Base-by-base conservation (phyloP, 2,113 vertebrate species). In the Notothenia rossii region DNA sequence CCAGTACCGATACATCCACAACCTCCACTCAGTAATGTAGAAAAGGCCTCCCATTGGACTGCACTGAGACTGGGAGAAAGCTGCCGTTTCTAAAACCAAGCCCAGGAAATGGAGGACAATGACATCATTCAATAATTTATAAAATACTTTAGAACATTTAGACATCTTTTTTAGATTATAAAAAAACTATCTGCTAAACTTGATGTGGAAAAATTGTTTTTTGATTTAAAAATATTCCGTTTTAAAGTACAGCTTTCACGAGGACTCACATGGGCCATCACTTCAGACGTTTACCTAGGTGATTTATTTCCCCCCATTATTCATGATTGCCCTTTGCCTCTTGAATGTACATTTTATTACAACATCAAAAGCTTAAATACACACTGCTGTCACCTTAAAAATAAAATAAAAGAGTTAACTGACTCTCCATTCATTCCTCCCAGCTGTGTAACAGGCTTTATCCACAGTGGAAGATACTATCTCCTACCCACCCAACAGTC, bases 71-170 rank as follows among this genome's bases (percentile, higher is more conserved):
- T 25, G 56, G 70, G 45, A 71, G 56, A 70, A 72, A 73, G 65
- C 58, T 50, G 51, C 53, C 50, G 64, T 55, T 71, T 51, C 70
- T 72, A 17, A 55, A 29, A 61, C 53, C 0, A 36, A 78, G 62
- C 59, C 56, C 65, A 81, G 18, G 12, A 7, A 33, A 61, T 55
- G 62, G 75, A 85, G 43, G 64, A 68, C 67, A 64, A 63, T 15
- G 36, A 77, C 64, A 68, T 20, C 53, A 49, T 64, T 81, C 60
- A 74, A 73, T 80, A 77, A 87, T 61, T 82, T 73, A 82, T 10
- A 72, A 67, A 75, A 73, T 36, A 80, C 54, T 82, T 81, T 75
- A 50, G 75, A 86, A 83, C 22, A 61, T 25, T 46, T 36, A 33
- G 58, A 86, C 22, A 18, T 70, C 22, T 63, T 53, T n/a, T 72